Conservation (phyloP, 2,113 vertebrate genomes). For the Oryctolagus cuniculus region DNA sequence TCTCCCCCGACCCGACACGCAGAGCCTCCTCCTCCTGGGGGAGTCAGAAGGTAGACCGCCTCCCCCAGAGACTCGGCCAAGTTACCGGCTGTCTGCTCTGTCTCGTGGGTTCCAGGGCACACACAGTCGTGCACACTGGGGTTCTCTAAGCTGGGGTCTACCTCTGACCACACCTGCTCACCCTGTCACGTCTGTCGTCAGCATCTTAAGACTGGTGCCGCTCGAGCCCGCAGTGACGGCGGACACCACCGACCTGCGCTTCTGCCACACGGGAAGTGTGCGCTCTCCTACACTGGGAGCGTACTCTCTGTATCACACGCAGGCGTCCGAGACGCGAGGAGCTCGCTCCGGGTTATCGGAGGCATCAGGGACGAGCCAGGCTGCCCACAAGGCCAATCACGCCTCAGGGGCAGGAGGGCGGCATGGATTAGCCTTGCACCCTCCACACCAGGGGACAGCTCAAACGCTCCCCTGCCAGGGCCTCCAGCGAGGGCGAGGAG, state of each 20-base stretch:
- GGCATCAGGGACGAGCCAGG: rapidly evolving
- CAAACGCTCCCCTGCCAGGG: not conserved
- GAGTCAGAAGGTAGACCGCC: not conserved
- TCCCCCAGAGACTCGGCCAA: not conserved
- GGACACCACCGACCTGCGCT: too few species aligned
- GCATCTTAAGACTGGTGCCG: too few species aligned
- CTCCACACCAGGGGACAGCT: not conserved
- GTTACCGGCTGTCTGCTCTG: rapidly evolving
- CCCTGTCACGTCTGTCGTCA: too few species aligned
- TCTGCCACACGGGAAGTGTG: too few species aligned
- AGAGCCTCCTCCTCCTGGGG: not conserved
- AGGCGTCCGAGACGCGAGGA: not conserved
- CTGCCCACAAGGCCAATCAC: not conserved
- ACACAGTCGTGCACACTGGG: too few species aligned
- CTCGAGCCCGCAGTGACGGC: not conserved
- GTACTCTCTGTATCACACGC: not conserved
- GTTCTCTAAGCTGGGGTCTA: not conserved
- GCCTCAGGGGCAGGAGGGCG: too few species aligned
- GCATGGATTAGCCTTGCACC: too few species aligned
- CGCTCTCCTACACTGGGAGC: not conserved
- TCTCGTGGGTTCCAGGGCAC: too few species aligned
- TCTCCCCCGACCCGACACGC: too few species aligned
- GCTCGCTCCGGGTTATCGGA: not conserved
- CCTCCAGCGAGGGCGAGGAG: not conserved
- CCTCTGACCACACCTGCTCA: not conserved